Percentiles rank a stretch among this genome's conserved stretches.
phyloP scores from a whole-genome alignment of 2,888 invertebrate species.

The Chydorus sphaericus region DNA sequence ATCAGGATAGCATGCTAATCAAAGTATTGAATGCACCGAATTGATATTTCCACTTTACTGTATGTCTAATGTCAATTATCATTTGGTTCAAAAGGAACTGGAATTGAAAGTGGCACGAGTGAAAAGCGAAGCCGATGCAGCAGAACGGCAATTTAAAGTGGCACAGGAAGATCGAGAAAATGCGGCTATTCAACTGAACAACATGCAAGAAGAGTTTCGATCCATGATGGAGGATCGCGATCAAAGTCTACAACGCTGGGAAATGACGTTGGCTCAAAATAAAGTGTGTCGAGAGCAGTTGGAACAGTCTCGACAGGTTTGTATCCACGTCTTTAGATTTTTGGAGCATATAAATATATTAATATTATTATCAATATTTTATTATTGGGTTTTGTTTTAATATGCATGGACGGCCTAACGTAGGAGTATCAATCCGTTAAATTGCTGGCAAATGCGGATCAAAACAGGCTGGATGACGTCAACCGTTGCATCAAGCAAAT shows the following conservation, averaged over 20 bases:
- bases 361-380: too few relatives aligned
- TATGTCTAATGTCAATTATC: not conserved
- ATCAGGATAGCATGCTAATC: slow-evolving; percentile 4
- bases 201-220: slow-evolving; percentile 3
- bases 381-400: too few relatives aligned
- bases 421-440: not conserved
- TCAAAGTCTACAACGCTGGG: slow-evolving; percentile 6
- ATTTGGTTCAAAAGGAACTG: not conserved
- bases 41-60: not conserved
- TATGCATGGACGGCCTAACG: too few relatives aligned
- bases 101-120: not conserved
- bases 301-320: not conserved
- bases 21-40: too few relatives aligned
- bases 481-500: not conserved
- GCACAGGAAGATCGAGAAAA: not conserved
- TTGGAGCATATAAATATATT: too few relatives aligned
- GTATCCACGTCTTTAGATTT: too few relatives aligned
- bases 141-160: not conserved
- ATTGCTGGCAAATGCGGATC: not conserved
- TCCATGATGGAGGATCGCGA: not conserved
- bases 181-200: not conserved
- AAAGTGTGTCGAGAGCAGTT: not conserved
- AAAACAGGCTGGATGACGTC: not conserved
- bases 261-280: not conserved
- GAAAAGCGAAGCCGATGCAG: not conserved